Base-by-base conservation (phyloP, 35 echinoderm and acorn worm genomes). In the Ophiothrix spiculata region DNA sequence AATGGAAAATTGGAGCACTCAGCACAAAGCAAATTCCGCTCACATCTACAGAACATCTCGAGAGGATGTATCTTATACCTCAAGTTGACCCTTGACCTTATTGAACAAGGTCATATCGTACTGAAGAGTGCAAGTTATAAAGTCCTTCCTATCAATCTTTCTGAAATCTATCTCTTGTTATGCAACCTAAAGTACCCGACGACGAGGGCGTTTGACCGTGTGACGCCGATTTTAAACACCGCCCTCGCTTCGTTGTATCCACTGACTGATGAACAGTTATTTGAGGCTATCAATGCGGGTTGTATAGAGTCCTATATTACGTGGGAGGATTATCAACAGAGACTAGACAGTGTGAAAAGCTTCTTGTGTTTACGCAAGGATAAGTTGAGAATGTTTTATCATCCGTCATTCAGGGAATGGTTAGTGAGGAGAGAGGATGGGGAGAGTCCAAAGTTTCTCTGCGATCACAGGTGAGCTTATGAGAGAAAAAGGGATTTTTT, bases 331-430 rank as follows among this genome's bases (percentile, higher is more conserved):
- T 98, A 85, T 35, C 81, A 91, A 19, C 90, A 90, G 77, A 69
- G 95, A 10, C 36, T 98, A 37, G 64, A 88, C 32, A 85, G 90
- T 36, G 82, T 98, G 16, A 40, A 85, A 1, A 80, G 82, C 39
- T 98, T 98, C 78, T 77, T 94, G 12, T 85, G 90, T 40, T 77
- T 85, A n/a, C 74, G 95, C 36, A 86, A 87, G 56, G 95, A 98
- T 77, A 87, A 8, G 32, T 83, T 64, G 1, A 80, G 95, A 39
- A 98, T 98, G 95, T 91, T 97, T 56, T 98, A 94, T 86, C 95
- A 98, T 79, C 95, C 95, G 17, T 98, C 95, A 23, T 98, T 98
- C 76, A 94, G 95, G 89, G 91, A 94, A 84, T 98, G 95, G 95
- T 80, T 98, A 49, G 91, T 94, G 13, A 63, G 92, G 17, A 88